Conservation (phyloP, 2,888 invertebrate genomes). For the Chalcosyrphus nemorum region DNA sequence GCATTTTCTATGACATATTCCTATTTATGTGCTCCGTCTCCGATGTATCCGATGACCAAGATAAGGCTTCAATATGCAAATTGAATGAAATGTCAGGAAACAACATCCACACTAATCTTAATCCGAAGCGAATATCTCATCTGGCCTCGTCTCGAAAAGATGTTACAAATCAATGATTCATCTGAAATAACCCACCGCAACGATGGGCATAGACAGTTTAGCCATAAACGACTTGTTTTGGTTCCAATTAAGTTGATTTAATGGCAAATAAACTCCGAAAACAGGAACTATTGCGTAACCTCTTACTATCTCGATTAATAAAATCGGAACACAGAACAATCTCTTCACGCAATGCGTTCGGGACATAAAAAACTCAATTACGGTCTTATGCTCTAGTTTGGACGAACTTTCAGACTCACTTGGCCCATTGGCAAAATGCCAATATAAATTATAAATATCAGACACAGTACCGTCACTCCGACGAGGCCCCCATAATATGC, state of each 20-base stretch:
- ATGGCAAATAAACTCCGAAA: neutral
- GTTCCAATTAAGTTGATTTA: neutral
- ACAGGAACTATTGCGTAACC: neutral
- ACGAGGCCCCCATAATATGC: slow-evolving; percentile 13
- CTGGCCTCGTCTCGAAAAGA: neutral
- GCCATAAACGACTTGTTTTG: neutral
- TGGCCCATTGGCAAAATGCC: slow-evolving; percentile 36
- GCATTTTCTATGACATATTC: neutral
- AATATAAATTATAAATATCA: slow-evolving; percentile 60
- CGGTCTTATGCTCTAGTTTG: neutral
- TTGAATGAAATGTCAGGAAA: slow-evolving; percentile 31
- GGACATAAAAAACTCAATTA: neutral
- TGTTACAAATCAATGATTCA: slow-evolving; percentile 11
- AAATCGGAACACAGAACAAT: slow-evolving; percentile 7
- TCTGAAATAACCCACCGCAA: neutral
- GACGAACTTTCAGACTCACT: neutral
- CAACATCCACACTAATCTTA: slow-evolving; percentile 3
- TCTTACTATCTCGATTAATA: neutral
- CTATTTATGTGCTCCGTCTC: neutral
- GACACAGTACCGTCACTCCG: slow-evolving; percentile 4
- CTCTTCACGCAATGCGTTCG: slow-evolving; percentile 36
- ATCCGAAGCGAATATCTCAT: neutral
- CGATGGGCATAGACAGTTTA: neutral
- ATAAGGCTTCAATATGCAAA: slow-evolving; percentile 42
- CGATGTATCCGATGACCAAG: neutral